Percentiles rank a stretch among this genome's conserved stretches.
Conservation (phyloP, 2,888 invertebrate species). For the Geophilus truncorum region DNA sequence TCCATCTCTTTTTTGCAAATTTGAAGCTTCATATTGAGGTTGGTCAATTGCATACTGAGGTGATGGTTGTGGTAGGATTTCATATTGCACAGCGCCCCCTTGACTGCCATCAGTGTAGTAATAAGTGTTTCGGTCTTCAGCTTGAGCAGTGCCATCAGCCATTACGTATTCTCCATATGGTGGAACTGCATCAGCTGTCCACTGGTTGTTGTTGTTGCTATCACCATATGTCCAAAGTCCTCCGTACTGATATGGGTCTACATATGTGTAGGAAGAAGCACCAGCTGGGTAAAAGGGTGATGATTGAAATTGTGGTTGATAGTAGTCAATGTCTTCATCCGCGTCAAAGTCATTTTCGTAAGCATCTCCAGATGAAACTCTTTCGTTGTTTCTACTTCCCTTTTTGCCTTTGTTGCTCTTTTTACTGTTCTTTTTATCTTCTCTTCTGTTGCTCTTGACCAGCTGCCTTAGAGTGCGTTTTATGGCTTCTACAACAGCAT, state of each 20-base stretch:
- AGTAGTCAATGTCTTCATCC: slow-evolving; percentile 4
- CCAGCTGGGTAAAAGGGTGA: slow-evolving; percentile 30
- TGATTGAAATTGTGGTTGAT: slow-evolving; percentile 31
- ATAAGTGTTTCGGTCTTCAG: not conserved
- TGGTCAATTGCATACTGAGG: not conserved
- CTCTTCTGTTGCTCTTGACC: not conserved
- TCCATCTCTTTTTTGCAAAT: not conserved
- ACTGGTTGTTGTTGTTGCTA: not conserved
- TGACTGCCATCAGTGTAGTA: not conserved
- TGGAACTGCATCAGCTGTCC: not conserved
- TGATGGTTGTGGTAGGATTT: not conserved
- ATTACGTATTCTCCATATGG: not conserved
- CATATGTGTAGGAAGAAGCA: slow-evolving; percentile 18
- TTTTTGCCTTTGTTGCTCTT: not conserved
- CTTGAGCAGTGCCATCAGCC: not conserved
- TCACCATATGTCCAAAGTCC: slow-evolving; percentile 30
- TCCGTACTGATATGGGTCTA: slow-evolving; percentile 30
- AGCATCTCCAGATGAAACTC: not conserved
- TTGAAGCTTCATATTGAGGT: not conserved
- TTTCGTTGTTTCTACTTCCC: not conserved
- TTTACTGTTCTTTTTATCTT: not conserved
- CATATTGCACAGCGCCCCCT: not conserved
- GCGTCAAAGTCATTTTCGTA: slow-evolving; percentile 30
- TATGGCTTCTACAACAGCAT: slow-evolving; percentile 23
- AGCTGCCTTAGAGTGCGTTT: not conserved